Base-by-base conservation (phyloP, 2,888 invertebrate species). In the Volucella inflata region DNA sequence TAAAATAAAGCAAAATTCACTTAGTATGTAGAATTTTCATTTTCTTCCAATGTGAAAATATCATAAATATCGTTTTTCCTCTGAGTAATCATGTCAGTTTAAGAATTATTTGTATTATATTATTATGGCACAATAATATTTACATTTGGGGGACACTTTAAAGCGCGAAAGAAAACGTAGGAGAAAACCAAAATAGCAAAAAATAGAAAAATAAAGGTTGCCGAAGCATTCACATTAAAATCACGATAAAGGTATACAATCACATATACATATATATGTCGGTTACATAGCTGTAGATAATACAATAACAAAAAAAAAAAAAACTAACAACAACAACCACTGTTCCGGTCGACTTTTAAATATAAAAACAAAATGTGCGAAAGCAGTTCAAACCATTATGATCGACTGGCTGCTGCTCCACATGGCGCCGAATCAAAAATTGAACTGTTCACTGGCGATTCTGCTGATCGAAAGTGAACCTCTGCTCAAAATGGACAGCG, bases 391-490 rank as follows among this genome's bases (percentile, higher is more conserved):
- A 71, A 82, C 82, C 77, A 82, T 67, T 77, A 53, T 67, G 48
- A 74, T 60, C 72, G 70, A 65, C 62, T 72, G 36, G 42, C 60
- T 60, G 60, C 70, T 77, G 65, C 76, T 72, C 72, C 67, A 71
- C 82, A 72, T 77, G 21, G 36, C 75, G 50, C 62, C 75, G 68
- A 80, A 81, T 68, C 62, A 55, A 75, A 81, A 81, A 76, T 68
- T 81, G 70, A 81, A 81, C 70, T 75, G 80, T 70, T 75, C 55
- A 44, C 44, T 80, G 55, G 80, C 57, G 21, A 62, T 50, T 65
- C 17, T 46, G 50, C 59, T 77, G 77, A 82, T 82, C 65, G 67
- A 77, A 77, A 77, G 71, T 72, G 71, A 77, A 71, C 82, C 82
- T 67, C 77, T 42, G 48, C 65, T 51, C 65, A 50, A 6, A 4